These are phyloP conservation scores for Notolabrus celidotus DNA, from an alignment of 2,797 vertebrate genomes.

Conservation along the genomic window DNA sequence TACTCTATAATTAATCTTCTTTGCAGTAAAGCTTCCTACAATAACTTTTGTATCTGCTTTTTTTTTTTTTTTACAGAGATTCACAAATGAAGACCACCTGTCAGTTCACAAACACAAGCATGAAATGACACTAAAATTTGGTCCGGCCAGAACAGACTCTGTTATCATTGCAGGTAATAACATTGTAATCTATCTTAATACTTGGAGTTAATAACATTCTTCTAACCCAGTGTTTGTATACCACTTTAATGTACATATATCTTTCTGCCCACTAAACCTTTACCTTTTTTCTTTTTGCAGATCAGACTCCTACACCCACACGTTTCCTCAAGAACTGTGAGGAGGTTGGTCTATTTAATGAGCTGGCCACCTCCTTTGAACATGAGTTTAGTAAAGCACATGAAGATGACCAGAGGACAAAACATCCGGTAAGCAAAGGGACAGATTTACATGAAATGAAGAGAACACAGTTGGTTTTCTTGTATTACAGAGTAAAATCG, in stretches of 20 bases:
- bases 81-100: conserved; percentile 98
- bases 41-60: background rate
- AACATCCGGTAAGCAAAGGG: conserved; percentile 72
- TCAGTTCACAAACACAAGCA: conserved; percentile 99
- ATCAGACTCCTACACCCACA: conserved; percentile 98
- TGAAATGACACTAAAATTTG: conserved; percentile 99
- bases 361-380: conserved; percentile 95
- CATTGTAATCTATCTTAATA: background rate
- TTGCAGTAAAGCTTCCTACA: background rate
- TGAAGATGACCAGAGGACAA: conserved; percentile 91
- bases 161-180: conserved; percentile 86
- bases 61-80: conserved; percentile 85
- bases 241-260: background rate
- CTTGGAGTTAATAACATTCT: background rate
- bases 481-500: background rate
- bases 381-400: conserved; percentile 94
- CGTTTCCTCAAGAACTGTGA: conserved; percentile 99
- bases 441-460: conserved; percentile 9
- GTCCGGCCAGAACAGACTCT: conserved; percentile 88
- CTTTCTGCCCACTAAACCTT: background rate
- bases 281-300: conserved; percentile 72
- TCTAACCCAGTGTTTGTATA: conserved; percentile 4
- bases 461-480: background rate
- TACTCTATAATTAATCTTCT: background rate
- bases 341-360: conserved; percentile 97